A percentile compares a stretch with the other conserved stretches of the same genome.
Conservation (phyloP, 1,140 invertebrate genomes). For the Brevipalpus yothersi region DNA sequence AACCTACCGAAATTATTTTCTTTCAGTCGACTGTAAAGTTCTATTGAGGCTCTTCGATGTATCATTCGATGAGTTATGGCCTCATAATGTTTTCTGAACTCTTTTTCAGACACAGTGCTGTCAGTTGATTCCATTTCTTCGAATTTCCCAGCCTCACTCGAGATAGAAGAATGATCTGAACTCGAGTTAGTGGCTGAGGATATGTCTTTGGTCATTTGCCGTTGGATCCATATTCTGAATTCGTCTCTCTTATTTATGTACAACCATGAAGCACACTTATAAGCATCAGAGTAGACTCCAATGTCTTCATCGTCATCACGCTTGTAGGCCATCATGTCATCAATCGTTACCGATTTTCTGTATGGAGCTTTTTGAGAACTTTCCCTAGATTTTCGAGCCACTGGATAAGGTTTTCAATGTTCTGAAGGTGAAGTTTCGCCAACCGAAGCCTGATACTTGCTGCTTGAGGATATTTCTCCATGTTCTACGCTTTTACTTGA, state of each 20-base stretch:
- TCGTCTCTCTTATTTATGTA: conserved; percentile 46
- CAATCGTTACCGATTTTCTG: conserved; percentile 4
- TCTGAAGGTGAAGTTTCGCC: too few species aligned
- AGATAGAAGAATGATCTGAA: not conserved
- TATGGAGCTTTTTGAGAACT: not conserved
- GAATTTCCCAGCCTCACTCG: too few species aligned
- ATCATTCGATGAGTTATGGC: conserved; percentile 64
- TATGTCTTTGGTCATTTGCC: not conserved
- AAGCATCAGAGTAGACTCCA: conserved; percentile 41
- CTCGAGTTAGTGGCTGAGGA: not conserved
- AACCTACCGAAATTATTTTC: conserved; percentile 56
- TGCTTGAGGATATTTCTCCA: too few species aligned
- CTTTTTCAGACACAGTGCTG: conserved; percentile 45
- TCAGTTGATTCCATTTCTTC: not conserved
- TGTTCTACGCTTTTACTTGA: too few species aligned
- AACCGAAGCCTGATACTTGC: too few species aligned
- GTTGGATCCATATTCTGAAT: conserved; percentile 31
- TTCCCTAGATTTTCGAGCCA: too few species aligned
- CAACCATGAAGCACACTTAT: conserved; percentile 41
- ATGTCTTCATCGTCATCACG: conserved; percentile 11
- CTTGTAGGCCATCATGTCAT: conserved; percentile 5
- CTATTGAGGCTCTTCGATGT: conserved; percentile 65
- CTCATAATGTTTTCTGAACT: conserved; percentile 59
- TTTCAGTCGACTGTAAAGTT: conserved; percentile 61
- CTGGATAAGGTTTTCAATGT: too few species aligned